Evolutionary conservation across 2,797 vertebrate genomes (phyloP), one percentile per base, ranked within the genome.

Genomic region (Menidia menidia): DNA sequence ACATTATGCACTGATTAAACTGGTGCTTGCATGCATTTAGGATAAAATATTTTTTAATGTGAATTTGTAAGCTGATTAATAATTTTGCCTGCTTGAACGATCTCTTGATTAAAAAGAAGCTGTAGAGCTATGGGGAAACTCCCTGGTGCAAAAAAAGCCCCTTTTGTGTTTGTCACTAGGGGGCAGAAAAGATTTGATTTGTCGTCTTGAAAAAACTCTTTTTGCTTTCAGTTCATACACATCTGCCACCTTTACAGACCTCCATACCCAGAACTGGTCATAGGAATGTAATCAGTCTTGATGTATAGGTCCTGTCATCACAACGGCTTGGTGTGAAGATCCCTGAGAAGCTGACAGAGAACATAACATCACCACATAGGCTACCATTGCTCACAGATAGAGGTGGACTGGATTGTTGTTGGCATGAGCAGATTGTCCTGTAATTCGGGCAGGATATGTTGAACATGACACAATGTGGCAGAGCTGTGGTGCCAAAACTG

Each of bases 81-180:
- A 3, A 14, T 63, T 45, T 45, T 41, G 16, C 54, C 30, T 18
- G 55, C 45, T 73, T 12, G 41, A 61, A 31, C 57, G 15, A 18
- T 39, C 6, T 64, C 3, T 44, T 71, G 59, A 50, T 78, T 53
- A 58, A 19, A 19, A 31, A 63, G 14, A 63, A 78, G 69, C 55
- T 64, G 65, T 44, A 16, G 19, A 48, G 60, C 53, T 7, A 59
- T 61, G 16, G 33, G 64, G 81, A 79, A 87, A 86, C 92, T 93
- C 91, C 87, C 73, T 83, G 88, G 88, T 92, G 81, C 90, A 92
- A 79, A 88, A 91, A 84, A 82, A 83, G 44, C 60, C 86, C 71
- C 67, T 52, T 60, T 75, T 71, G 44, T 60, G 18, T 56, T 50
- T 68, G 75, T 80, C 85, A 90, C 84, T 79, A 91, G 91, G 85